phyloP scores from a whole-genome alignment of 2,888 invertebrate genomes.

The Tricholauxania praeusta region DNA sequence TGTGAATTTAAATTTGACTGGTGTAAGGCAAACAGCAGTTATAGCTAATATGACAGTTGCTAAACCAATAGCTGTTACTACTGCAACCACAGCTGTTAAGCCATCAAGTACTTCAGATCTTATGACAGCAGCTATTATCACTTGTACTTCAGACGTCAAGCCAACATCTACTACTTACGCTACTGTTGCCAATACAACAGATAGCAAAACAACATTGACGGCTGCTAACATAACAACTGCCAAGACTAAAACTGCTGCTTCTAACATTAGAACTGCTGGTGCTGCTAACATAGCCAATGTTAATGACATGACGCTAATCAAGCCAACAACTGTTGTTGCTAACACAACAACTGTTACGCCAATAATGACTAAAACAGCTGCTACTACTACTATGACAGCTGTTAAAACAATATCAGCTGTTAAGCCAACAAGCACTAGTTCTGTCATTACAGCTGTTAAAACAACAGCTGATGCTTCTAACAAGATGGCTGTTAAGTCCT shows the following conservation, averaged over 20 bases:
- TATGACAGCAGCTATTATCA: no score
- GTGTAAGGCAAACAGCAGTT: no score
- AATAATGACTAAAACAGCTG: neutral
- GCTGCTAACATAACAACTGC: constrained; percentile 39
- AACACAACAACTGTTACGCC: constrained; percentile 27
- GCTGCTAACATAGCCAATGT: constrained; percentile 8
- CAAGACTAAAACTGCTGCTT: constrained; percentile 28
- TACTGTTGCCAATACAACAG: no score
- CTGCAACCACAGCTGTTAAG: no score
- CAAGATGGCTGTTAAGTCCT: neutral
- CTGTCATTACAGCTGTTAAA: neutral
- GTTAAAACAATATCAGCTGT: neutral
- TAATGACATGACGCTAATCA: neutral
- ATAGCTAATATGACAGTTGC: no score
- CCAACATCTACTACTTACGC: no score
- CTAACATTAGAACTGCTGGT: constrained; percentile 31
- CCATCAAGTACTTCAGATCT: no score
- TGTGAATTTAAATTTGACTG: no score
- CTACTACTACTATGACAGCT: constrained; percentile 19
- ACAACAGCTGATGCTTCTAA: neutral
- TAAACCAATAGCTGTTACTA: no score
- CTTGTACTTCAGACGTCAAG: no score
- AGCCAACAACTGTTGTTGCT: constrained; percentile 27
- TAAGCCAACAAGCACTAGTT: neutral
- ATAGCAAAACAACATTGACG: no score